phyloP scores from a whole-genome alignment of 2,888 invertebrate genomes.

The Biston stratarius region DNA sequence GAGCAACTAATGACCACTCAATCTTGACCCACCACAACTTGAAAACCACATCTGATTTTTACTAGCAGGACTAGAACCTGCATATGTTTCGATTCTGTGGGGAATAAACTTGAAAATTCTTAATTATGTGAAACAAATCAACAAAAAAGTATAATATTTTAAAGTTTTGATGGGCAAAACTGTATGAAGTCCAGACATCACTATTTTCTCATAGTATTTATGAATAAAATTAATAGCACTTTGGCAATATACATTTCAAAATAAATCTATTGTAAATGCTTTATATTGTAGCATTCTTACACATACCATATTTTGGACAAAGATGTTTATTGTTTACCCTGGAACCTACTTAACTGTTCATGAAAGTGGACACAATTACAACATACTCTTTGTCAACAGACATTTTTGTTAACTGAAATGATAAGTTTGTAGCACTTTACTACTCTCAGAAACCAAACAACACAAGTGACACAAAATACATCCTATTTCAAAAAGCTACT shows the following conservation, averaged over 20 bases:
- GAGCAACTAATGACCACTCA: too few relatives aligned
- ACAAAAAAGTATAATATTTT: too few relatives aligned
- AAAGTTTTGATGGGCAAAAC: too few relatives aligned
- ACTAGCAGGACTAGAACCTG: too few relatives aligned
- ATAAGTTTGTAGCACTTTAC: neutral
- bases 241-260: neutral
- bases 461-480: too few relatives aligned
- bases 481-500: too few relatives aligned
- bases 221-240: constrained; percentile 5
- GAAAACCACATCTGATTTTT: too few relatives aligned
- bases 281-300: neutral
- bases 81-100: too few relatives aligned
- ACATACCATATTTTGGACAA: neutral
- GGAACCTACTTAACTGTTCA: neutral
- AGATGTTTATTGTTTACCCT: neutral
- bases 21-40: too few relatives aligned
- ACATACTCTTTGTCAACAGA: neutral
- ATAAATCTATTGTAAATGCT: neutral
- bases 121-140: too few relatives aligned
- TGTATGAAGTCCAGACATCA: neutral
- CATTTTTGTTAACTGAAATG: neutral
- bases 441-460: neutral
- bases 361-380: neutral
- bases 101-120: too few relatives aligned
- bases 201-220: neutral